These are phyloP conservation scores for Myotis lucifugus DNA, from an alignment of 2,113 vertebrate genomes.

Conservation along the genomic window DNA sequence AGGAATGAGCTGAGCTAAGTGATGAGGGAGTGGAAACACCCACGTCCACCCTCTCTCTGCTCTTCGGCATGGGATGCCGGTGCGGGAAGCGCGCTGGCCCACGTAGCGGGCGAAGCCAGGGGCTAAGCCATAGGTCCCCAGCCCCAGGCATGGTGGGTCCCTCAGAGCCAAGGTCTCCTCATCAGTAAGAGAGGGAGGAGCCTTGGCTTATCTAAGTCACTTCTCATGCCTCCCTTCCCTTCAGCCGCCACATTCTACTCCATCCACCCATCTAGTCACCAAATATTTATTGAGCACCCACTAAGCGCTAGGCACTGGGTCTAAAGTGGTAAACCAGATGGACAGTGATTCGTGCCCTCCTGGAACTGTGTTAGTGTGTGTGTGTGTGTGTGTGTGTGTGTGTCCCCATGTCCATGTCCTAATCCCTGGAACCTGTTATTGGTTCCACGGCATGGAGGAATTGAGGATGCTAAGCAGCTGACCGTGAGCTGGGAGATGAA, in stretches of 20 bases:
- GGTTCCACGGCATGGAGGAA: neutral
- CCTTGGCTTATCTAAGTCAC: neutral
- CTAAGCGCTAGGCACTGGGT: neutral
- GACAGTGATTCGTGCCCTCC: neutral
- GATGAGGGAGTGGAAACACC: neutral
- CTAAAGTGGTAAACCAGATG: fast-evolving
- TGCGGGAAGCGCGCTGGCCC: fast-evolving
- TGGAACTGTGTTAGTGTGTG: neutral
- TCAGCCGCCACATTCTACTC: neutral
- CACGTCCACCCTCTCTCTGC: neutral
- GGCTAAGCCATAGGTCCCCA: neutral
- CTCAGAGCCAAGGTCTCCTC: neutral
- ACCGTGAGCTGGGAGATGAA: neutral
- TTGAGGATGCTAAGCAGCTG: neutral
- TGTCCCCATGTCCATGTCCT: neutral
- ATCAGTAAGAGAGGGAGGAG: no score
- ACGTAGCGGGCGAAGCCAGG: fast-evolving
- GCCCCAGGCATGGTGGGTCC: fast-evolving
- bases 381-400: fast-evolving
- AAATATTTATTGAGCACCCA: neutral
- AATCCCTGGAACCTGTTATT: neutral
- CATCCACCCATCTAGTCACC: neutral
- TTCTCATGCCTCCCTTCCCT: neutral
- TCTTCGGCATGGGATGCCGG: neutral
- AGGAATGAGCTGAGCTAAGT: neutral